These are phyloP conservation scores for Drosophila busckii DNA, from an alignment of 1,140 invertebrate genomes.

Conservation along the genomic window DNA sequence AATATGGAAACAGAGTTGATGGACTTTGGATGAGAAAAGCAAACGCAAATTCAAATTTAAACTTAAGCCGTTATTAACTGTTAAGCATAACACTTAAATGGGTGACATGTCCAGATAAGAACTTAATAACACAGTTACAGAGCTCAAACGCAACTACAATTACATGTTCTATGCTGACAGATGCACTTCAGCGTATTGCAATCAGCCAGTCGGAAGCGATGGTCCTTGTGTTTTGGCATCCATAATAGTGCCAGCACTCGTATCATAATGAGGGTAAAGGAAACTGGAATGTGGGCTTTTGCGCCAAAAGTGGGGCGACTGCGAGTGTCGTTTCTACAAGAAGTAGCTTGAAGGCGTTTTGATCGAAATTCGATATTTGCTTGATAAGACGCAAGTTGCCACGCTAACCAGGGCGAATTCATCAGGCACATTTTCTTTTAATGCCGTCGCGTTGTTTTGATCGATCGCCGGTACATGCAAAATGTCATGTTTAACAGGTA, in stretches of 20 bases:
- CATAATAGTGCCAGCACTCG: slow-evolving; percentile 69
- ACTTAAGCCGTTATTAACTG: slow-evolving; percentile 34
- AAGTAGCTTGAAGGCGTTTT: slow-evolving; percentile 60
- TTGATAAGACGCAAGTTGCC: slow-evolving; percentile 60
- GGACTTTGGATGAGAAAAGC: slow-evolving; percentile 8
- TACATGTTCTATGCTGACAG: slow-evolving; percentile 51
- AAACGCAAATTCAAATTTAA: slow-evolving; percentile 31
- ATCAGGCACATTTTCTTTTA: no score
- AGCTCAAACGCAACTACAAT: slow-evolving; percentile 63
- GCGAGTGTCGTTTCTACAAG: slow-evolving; percentile 18
- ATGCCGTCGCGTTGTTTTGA: slow-evolving; percentile 56
- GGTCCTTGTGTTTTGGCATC: no score
- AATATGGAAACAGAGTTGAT: not conserved
- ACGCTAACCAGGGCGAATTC: slow-evolving; percentile 7
- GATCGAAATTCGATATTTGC: slow-evolving; percentile 78
- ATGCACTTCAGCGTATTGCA: slow-evolving; percentile 46
- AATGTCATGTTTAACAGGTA: slow-evolving; percentile 74
- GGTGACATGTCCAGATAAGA: slow-evolving; percentile 58
- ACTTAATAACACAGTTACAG: slow-evolving; percentile 58
- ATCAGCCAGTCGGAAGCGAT: slow-evolving; percentile 36
- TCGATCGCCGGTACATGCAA: slow-evolving; percentile 64
- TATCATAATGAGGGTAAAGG: slow-evolving; percentile 73
- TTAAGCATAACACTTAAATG: slow-evolving; percentile 28
- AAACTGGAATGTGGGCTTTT: slow-evolving; percentile 57
- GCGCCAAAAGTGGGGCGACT: slow-evolving; percentile 63